Conservation (phyloP, 2,797 vertebrate species). For the Silurus lanzhouensis region DNA sequence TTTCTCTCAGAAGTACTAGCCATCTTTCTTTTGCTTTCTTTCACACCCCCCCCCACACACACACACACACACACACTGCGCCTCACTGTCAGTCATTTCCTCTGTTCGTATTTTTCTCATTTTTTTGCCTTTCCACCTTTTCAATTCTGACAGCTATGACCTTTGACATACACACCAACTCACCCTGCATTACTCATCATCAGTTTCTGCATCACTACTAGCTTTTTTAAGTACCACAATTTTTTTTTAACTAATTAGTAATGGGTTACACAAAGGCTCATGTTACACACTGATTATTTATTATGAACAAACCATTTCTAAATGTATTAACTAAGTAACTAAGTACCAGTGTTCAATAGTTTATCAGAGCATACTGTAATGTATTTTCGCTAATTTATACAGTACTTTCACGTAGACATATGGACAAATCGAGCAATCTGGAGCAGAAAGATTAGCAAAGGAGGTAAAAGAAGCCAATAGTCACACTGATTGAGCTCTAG, state of each 20-base stretch:
- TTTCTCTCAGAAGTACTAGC: no score
- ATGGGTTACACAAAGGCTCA: no score
- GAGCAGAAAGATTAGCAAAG: no score
- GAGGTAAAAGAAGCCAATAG: no score
- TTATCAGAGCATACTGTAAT: background rate
- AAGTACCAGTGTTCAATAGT: background rate
- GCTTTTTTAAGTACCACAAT: background rate
- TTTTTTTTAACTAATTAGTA: no score
- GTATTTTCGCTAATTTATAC: background rate
- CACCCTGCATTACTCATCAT: background rate
- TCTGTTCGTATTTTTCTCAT: conserved; percentile 8
- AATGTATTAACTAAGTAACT: no score
- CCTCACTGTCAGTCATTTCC: conserved; percentile 36
- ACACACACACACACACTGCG: background rate
- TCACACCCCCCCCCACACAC: conserved; percentile 25
- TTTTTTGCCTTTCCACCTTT: conserved; percentile 3
- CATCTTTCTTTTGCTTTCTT: background rate
- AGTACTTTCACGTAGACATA: background rate
- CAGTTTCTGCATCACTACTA: background rate
- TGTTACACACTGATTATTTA: no score
- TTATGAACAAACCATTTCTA: no score
- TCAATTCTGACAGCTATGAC: conserved; percentile 15
- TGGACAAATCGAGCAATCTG: no score
- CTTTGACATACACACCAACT: conserved; percentile 2
- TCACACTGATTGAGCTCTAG: no score